Evolutionary conservation across 2,113 vertebrate species (phyloP), one percentile per base, ranked within the genome.

Genomic region (Cranoglanis bouderius): DNA sequence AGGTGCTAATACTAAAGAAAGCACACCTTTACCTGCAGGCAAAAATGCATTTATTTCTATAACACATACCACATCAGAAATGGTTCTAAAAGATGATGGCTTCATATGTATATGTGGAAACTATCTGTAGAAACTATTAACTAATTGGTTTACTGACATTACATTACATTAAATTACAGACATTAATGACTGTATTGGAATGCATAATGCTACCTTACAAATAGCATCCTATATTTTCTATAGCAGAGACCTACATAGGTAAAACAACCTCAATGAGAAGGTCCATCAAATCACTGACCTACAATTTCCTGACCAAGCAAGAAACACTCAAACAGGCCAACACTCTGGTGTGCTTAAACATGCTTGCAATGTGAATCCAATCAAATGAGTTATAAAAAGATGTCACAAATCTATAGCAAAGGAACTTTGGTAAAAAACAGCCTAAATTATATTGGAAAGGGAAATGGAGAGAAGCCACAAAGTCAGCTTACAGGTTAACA

Each of bases 401-500:
- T 38, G 10, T 75, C 72, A 24, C 18, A 75, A 43, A 24, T 6
- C n/a, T 32, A 5, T 35, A 35, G 65, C 18, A 72, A 72, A 40
- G 16, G 16, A 24, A 43, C 72, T 26, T 43, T 0, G 8, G 43
- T 78, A 14, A 49, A 2, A 49, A 49, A 6, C 26, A 49, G 7
- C 19, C 0, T 13, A 49, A 49, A 13, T 7, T 29, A 77, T 46
- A 77, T 29, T 29, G 13, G 29, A 74, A 70, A 57, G 32, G 40
- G 63, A 84, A 13, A 84, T 9, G 21, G 19, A 86, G 49, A 63
- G 3, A 84, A 57, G 43, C 61, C 70, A 51, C n/a, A 14, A 74
- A 65, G 70, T 80, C 88, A 90, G 65, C 63, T 53, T 70, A 32
- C 8, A 75, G 84, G 82, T 88, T 90, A 90, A 84, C 88, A 51